Percentiles rank a stretch among this genome's conserved stretches.
Conservation (phyloP, 2,888 invertebrate genomes). For the Mayetiola destructor region DNA sequence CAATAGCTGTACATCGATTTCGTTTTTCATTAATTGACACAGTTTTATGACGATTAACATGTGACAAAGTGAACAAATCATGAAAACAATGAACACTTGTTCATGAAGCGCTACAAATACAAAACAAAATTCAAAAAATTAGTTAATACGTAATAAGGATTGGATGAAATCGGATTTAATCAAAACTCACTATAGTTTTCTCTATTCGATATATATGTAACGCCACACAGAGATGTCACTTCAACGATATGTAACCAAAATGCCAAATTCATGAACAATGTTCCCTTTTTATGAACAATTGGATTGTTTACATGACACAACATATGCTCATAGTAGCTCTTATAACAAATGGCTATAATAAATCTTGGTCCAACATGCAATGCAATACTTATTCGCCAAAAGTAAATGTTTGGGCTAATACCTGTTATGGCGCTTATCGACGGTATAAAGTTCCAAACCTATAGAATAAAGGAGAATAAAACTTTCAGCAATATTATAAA, state of each 20-base stretch:
- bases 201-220: slow-evolving; percentile 84
- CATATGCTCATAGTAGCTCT: slow-evolving; percentile 61
- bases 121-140: slow-evolving; percentile 14
- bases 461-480: slow-evolving; percentile 21
- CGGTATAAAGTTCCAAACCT: slow-evolving; percentile 90
- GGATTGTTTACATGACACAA: slow-evolving; percentile 42
- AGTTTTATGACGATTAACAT: slow-evolving; percentile 62
- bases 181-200: slow-evolving; percentile 92
- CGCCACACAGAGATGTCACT: slow-evolving; percentile 73
- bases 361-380: slow-evolving; percentile 83
- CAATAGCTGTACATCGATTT: slow-evolving; percentile 18
- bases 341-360: slow-evolving; percentile 74
- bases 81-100: slow-evolving; percentile 81
- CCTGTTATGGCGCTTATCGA: slow-evolving; percentile 93
- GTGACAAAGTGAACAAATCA: slow-evolving; percentile 68
- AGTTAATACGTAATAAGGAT: no score
- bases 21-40: slow-evolving; percentile 27
- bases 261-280: slow-evolving; percentile 52
- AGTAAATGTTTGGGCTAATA: slow-evolving; percentile 78
- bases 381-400: slow-evolving; percentile 85
- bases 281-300: slow-evolving; percentile 32
- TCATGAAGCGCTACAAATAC: slow-evolving; percentile 66
- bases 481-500: slow-evolving; percentile 7
- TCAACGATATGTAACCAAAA: slow-evolving; percentile 76
- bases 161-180: no score